Evolutionary conservation across 2,113 vertebrate genomes (phyloP), one percentile per base, ranked within the genome.

Genomic region (Apistogramma diplotaenia): DNA sequence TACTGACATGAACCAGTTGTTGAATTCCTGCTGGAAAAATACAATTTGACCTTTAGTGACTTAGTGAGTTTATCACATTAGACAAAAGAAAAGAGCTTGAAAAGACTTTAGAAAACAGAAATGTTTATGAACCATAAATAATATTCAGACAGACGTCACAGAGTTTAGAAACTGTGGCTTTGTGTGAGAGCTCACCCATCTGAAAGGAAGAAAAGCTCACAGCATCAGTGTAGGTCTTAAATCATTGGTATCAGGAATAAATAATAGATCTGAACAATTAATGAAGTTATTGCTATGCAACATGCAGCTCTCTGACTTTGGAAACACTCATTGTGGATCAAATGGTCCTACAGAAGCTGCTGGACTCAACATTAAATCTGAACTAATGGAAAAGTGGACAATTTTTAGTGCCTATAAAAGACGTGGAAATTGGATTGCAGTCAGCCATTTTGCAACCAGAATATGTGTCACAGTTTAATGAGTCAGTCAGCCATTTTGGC

Each of bases 401-500:
- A 75, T 31, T 74, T 70, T 43, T n/a, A 56, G 16, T 74, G 51
- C 15, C 57, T 59, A 83, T 88, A 79, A 88, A 87, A 76, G 46
- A 81, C 51, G 13, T 37, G n/a, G 33, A 74, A 76, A 85, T 46
- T 76, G 55, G 33, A 85, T 76, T 78, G 33, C 71, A 75, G 54
- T 86, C 84, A 85, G 87, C 84, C 90, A 92, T 89, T 89, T 90
- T 91, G 84, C 65, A 55, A 74, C 18, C 4, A 61, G 84, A 87
- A 72, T 88, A 73, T 79, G 78, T 79, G 78, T 87, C 78, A 88
- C 27, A 60, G 67, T 79, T 88, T 89, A 89, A 89, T 76, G 85
- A 87, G 79, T 87, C 79, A 82, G 85, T 86, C 85, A 87, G 91
- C 84, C 90, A 89, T 92, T 83, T 91, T 89, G 81, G 87, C 79